Percentiles rank a stretch among this genome's conserved stretches.
phyloP scores from a whole-genome alignment of 2,797 vertebrate species.

The Chloroceryle inda region DNA sequence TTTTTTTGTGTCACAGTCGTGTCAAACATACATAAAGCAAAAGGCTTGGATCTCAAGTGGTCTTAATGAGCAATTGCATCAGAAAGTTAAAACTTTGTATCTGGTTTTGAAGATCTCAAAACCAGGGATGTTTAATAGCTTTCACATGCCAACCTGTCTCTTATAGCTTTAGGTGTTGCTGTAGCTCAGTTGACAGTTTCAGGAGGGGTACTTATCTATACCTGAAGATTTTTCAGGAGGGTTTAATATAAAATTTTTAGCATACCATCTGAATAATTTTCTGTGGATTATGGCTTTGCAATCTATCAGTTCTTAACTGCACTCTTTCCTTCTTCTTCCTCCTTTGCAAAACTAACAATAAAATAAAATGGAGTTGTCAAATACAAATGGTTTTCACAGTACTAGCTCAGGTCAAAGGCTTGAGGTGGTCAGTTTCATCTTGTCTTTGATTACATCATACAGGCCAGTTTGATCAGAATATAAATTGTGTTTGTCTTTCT shows the following conservation, averaged over 20 bases:
- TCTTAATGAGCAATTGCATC: background rate
- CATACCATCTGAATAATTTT: background rate
- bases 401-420: background rate
- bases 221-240: background rate
- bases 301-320: background rate
- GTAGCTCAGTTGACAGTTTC: background rate
- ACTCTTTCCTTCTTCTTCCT: background rate
- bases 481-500: conserved; percentile 12
- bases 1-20: background rate
- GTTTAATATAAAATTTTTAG: background rate
- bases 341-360: background rate
- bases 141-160: background rate
- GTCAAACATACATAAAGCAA: background rate
- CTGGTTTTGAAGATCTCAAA: background rate
- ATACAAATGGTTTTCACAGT: background rate
- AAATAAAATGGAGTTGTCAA: background rate
- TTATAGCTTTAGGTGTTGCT: background rate
- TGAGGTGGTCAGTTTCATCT: background rate
- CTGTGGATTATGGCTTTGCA: background rate
- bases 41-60: background rate
- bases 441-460: background rate
- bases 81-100: background rate
- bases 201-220: background rate
- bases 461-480: background rate
- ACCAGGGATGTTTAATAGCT: background rate